Conservation (phyloP, 2,113 vertebrate species). For the Noturus placidus region DNA sequence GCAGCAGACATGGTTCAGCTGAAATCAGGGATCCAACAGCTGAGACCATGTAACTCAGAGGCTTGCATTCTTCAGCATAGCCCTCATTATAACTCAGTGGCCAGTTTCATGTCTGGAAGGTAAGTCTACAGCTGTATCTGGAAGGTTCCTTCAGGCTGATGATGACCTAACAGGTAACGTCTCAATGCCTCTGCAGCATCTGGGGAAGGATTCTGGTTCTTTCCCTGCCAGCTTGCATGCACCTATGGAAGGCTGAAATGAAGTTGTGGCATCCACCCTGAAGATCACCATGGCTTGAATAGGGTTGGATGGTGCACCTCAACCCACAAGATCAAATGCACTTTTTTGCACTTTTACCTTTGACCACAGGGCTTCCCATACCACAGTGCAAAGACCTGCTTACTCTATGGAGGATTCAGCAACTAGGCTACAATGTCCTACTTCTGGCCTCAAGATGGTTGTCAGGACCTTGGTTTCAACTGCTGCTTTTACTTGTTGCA, state of each 20-base stretch:
- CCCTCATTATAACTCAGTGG: neutral
- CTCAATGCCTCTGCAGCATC: neutral
- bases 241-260: neutral
- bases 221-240: neutral
- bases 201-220: neutral
- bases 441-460: neutral
- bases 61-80: neutral
- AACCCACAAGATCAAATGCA: neutral
- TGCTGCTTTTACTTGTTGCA: neutral
- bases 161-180: neutral
- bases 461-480: neutral
- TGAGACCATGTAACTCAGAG: slow-evolving; percentile 10
- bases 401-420: neutral
- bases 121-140: neutral
- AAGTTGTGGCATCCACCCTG: neutral
- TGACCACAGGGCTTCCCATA: neutral
- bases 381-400: neutral
- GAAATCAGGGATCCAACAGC: slow-evolving; percentile 4
- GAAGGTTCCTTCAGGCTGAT: neutral
- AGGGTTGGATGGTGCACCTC: neutral
- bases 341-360: neutral
- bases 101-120: neutral
- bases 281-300: too few species aligned
- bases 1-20: neutral
- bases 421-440: neutral